Evolutionary conservation across 1,140 invertebrate genomes (phyloP), one percentile per base, ranked within the genome.

Genomic region (Nilaparvata lugens): DNA sequence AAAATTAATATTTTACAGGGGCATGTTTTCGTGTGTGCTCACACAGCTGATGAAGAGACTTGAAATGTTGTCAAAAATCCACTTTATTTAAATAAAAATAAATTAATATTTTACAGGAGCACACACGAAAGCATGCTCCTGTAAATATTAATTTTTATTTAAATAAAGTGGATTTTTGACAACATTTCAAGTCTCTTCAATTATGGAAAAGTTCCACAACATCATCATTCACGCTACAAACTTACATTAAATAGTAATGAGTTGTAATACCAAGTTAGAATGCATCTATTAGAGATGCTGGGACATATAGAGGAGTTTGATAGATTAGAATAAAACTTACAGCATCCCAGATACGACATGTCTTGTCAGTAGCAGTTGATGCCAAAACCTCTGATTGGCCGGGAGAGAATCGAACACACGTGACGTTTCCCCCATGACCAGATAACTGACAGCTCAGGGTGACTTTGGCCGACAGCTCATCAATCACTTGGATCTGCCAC

Each of bases 351-450:
- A 86, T 67, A 23, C 82, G 74, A 13, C 82, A 76, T 5, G 80
- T 81, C 70, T 82, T 80, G 65, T 86, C 83, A 11, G 80, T 78
- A 11, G 81, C 81, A 62, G 78, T 76, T 23, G 83, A 83, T 14
- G 80, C 83, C 4, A 85, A 61, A 4, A 83, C 68, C 66, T 76
- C 74, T 13, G 80, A 80, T 61, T 79, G 75, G 4, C 68, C 53
- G 0, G 73, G 74, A 2, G 80, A 76, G 67, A 83, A 87, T 65
- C 76, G 72, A 7, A 84, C 83, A 62, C 76, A 79, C 68, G 76
- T 80, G 0, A 82, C 78, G 61, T 77, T 80, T 6, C 80, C 79
- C 16, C 80, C 80, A 62, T 82, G 81, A 0, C 80, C 67, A 18
- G 45, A 38, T 53, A 65, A 61, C 7, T 56, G 40, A 40, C 28